Conservation (phyloP, 2,797 vertebrate genomes). For the Trachops cirrhosus region DNA sequence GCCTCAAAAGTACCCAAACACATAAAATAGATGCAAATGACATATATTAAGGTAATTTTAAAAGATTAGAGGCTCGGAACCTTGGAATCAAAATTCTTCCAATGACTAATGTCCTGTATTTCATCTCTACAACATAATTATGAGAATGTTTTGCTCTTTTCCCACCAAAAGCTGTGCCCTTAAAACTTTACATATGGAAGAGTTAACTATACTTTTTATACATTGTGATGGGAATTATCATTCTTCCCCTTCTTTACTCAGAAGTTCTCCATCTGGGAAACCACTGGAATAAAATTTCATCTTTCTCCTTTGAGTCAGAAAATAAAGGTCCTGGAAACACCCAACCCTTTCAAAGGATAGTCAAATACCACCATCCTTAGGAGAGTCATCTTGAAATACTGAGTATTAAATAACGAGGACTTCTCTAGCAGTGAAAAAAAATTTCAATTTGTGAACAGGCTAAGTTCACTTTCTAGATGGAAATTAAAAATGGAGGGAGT, state of each 20-base stretch:
- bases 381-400: neutral
- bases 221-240: slow-evolving; percentile 10
- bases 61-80: slow-evolving; percentile 48
- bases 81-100: slow-evolving; percentile 40
- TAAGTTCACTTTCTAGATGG: neutral
- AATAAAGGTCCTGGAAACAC: slow-evolving; percentile 17
- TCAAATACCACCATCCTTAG: neutral
- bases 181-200: slow-evolving; percentile 26
- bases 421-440: neutral
- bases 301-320: slow-evolving; percentile 46
- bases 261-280: slow-evolving; percentile 32
- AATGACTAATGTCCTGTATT: neutral
- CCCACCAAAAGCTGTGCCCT: neutral
- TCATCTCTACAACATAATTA: slow-evolving; percentile 47
- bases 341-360: neutral
- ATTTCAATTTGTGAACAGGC: neutral
- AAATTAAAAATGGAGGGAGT: neutral
- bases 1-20: slow-evolving; percentile 12
- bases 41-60: slow-evolving; percentile 49
- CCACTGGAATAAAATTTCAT: slow-evolving; percentile 26
- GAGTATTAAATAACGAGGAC: neutral
- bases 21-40: neutral
- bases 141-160: slow-evolving; percentile 39
- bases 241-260: neutral
- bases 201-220: slow-evolving; percentile 44